phyloP scores from a whole-genome alignment of 2,113 vertebrate genomes.

The Colius striatus region DNA sequence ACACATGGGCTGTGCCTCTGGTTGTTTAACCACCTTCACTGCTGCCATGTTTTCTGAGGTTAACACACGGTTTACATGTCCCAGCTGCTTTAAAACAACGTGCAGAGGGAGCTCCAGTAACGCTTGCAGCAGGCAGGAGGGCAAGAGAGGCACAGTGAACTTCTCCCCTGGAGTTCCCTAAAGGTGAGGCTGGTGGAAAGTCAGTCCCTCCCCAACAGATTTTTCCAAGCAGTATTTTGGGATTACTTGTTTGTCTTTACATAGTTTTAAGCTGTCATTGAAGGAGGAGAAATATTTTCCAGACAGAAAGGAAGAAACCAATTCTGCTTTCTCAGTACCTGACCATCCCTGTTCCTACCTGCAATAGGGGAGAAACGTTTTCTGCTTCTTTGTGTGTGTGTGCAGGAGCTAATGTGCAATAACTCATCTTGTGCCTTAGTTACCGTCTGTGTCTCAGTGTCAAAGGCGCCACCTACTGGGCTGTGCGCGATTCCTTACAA shows the following conservation, averaged over 20 bases:
- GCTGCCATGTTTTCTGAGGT: neutral
- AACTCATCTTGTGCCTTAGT: neutral
- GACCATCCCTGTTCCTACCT: neutral
- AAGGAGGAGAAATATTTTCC: neutral
- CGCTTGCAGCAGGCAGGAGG: neutral
- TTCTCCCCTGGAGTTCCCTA: neutral
- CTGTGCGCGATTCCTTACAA: neutral
- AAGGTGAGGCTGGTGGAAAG: neutral
- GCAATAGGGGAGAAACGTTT: neutral
- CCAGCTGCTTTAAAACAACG: neutral
- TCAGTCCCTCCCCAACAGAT: neutral
- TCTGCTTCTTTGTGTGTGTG: neutral
- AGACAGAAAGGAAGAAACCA: neutral
- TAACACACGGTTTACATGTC: neutral
- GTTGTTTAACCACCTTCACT: neutral
- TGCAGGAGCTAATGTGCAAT: neutral
- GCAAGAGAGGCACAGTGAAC: neutral
- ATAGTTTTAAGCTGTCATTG: neutral
- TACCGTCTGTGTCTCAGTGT: neutral
- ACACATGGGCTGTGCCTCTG: neutral
- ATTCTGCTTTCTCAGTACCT: neutral
- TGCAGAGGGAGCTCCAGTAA: neutral
- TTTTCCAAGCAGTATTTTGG: neutral
- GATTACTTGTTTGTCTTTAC: neutral
- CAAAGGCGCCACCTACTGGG: neutral